A percentile compares a stretch with the other conserved stretches of the same genome.
Conservation (phyloP, 2,113 vertebrate species). For the Ptychochromis oligacanthus region DNA sequence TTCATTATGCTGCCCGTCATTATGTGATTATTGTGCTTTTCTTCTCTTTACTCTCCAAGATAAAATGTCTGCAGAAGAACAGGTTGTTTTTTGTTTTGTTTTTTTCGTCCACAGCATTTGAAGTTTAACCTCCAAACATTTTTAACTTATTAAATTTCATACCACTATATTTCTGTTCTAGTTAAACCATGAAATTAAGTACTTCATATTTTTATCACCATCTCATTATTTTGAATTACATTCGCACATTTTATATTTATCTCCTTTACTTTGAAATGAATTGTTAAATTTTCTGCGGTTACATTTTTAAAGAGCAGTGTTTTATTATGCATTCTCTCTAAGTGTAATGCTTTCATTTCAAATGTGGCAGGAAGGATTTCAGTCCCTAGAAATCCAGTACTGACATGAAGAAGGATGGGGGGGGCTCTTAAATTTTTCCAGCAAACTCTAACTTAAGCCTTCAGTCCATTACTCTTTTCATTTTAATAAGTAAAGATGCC, state of each 20-base stretch:
- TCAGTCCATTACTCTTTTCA: neutral
- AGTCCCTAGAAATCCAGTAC: neutral
- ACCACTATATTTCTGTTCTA: neutral
- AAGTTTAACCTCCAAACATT: neutral
- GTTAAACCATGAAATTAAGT: neutral
- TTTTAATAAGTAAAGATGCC: neutral
- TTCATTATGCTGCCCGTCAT: slow-evolving; percentile 48
- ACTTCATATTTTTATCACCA: neutral
- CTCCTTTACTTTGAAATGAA: neutral
- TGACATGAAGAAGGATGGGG: neutral
- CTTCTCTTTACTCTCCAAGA: slow-evolving; percentile 20
- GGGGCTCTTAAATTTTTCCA: neutral
- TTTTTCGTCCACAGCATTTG: slow-evolving; percentile 23
- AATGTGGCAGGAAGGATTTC: neutral
- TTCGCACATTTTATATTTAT: neutral
- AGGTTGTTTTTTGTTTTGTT: slow-evolving; percentile 47
- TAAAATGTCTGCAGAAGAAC: slow-evolving; percentile 38
- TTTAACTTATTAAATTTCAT: neutral
- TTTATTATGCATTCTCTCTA: neutral
- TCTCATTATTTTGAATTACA: neutral
- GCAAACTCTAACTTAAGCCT: neutral
- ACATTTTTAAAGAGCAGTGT: neutral
- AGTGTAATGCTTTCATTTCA: neutral
- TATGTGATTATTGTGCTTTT: slow-evolving; percentile 52
- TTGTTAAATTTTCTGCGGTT: neutral